Evolutionary conservation across 2,113 vertebrate species (phyloP).

Genomic region (Talpa occidentalis): DNA sequence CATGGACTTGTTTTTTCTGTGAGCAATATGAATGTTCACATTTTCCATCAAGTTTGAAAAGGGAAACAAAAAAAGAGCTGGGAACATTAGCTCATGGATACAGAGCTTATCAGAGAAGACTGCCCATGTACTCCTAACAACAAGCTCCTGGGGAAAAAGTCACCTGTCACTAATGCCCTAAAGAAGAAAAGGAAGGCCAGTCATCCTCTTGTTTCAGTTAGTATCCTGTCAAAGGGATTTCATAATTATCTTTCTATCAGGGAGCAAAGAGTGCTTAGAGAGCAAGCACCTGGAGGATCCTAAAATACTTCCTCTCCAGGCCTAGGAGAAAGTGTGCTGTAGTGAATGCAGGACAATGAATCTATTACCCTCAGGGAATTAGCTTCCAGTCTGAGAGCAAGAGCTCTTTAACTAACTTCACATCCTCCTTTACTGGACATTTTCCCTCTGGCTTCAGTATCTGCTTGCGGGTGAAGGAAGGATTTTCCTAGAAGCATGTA

Average conservation of each 20-base stretch:
- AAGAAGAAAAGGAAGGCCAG: background rate
- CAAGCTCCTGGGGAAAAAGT: background rate
- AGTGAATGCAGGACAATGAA: background rate
- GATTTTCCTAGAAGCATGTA: background rate
- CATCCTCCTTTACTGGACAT: background rate
- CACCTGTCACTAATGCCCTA: background rate
- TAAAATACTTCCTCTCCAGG: background rate
- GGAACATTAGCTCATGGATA: background rate
- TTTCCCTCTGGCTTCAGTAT: background rate
- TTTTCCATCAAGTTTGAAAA: background rate
- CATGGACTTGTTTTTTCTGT: background rate
- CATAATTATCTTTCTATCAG: background rate
- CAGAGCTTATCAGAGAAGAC: background rate
- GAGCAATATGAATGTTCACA: conserved; percentile 15
- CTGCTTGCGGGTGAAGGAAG: background rate
- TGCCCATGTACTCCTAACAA: fast-evolving
- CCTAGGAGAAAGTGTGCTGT: background rate
- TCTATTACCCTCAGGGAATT: too few species aligned
- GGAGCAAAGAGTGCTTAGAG: background rate
- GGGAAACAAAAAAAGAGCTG: background rate
- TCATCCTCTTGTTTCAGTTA: background rate
- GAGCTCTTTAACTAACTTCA: background rate
- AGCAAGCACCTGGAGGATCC: background rate
- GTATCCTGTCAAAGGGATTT: background rate
- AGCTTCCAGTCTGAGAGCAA: background rate